Evolutionary conservation across 2,888 invertebrate genomes (phyloP).

Genomic region (Neoitamus cyanurus): DNA sequence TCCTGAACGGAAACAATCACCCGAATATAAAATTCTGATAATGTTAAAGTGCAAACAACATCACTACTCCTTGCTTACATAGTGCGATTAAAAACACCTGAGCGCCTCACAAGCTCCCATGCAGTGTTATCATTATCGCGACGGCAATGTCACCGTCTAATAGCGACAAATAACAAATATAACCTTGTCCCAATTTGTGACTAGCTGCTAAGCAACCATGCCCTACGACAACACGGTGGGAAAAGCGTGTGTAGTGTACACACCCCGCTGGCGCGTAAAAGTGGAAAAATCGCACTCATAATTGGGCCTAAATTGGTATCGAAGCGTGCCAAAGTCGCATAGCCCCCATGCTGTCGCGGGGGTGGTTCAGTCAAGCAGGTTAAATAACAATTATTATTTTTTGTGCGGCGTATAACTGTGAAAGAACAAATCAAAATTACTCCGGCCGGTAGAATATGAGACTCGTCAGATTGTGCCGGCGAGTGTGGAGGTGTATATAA

Average conservation of each 20-base stretch:
- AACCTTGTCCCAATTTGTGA: slow-evolving; percentile 37
- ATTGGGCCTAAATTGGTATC: background rate
- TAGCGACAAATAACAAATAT: background rate
- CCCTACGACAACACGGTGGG: slow-evolving; percentile 21
- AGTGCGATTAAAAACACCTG: background rate
- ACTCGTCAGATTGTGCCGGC: background rate
- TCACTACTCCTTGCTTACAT: background rate
- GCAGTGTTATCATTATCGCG: background rate
- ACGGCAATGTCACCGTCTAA: slow-evolving; percentile 28
- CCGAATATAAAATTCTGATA: too few relatives aligned
- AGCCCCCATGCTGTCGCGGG: background rate
- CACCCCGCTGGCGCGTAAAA: background rate
- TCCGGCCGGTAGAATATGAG: background rate
- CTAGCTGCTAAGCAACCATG: slow-evolving; percentile 12
- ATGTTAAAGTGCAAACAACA: background rate
- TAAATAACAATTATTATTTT: background rate
- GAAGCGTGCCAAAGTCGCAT: slow-evolving; percentile 14
- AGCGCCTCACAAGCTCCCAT: background rate
- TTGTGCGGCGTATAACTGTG: background rate
- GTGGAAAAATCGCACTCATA: background rate
- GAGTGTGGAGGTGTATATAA: background rate
- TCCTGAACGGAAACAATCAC: too few relatives aligned
- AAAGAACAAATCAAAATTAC: background rate
- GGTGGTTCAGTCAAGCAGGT: background rate
- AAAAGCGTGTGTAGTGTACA: background rate